Percentiles rank a stretch among this genome's conserved stretches.
phyloP scores from a whole-genome alignment of 2,888 invertebrate genomes.

The Caenorhabditis afra region DNA sequence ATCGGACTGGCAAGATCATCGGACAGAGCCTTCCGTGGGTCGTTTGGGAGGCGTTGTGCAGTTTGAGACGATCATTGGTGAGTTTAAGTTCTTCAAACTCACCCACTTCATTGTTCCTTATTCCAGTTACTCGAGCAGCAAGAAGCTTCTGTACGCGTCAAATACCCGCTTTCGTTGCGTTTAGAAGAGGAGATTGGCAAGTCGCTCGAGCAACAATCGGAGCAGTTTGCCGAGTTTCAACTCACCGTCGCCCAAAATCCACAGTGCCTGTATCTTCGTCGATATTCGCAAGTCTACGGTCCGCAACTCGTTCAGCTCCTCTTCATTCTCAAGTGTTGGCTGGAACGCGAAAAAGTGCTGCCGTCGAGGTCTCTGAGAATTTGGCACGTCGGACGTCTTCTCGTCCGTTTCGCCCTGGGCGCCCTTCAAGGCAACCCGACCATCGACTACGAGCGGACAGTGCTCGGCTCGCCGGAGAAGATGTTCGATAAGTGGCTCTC shows the following conservation, averaged over 20 bases:
- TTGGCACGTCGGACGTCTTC: constrained; percentile 56
- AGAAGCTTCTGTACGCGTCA: constrained; percentile 1
- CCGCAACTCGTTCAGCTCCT: constrained; percentile 35
- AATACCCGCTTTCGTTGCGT: constrained; percentile 50
- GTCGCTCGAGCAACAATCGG: constrained; percentile 15
- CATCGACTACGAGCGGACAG: constrained; percentile 35
- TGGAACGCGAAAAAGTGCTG: constrained; percentile 56
- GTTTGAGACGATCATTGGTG: constrained; percentile 54
- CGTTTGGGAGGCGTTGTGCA: constrained; percentile 73
- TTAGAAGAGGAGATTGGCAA: constrained; percentile 50
- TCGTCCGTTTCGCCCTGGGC: constrained; percentile 61
- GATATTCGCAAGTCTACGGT: constrained; percentile 64
- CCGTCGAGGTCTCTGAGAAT: constrained; percentile 39
- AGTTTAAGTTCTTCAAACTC: not conserved
- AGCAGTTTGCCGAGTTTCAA: constrained; percentile 17
- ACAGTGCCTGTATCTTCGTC: not conserved
- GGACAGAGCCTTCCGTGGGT: constrained; percentile 71
- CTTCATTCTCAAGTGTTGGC: constrained; percentile 66
- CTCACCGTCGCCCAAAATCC: not conserved
- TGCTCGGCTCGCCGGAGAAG: not conserved
- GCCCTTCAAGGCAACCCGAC: constrained; percentile 36
- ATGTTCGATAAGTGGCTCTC: not conserved
- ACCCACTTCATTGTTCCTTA: no score
- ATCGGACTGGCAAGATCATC: constrained; percentile 27
- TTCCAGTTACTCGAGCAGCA: constrained; percentile 37